Evolutionary conservation across 2,113 vertebrate species (phyloP).

Genomic region (Protobothrops mucrosquamatus): DNA sequence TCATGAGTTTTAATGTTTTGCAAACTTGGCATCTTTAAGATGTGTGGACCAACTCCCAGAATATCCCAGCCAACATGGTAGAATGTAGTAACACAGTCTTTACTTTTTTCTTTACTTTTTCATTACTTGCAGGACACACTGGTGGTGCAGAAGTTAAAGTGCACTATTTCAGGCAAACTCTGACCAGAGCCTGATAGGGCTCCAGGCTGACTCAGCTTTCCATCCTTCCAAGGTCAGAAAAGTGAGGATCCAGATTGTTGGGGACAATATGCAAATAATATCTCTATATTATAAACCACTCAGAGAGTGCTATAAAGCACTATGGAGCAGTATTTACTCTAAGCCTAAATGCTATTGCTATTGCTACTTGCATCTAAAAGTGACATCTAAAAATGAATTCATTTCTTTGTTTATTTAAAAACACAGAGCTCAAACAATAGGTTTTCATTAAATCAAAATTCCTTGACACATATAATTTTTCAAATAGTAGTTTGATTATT

Average conservation of each 20-base stretch:
- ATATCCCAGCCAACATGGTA: not conserved
- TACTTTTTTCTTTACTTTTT: not conserved
- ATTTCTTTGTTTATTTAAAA: not conserved
- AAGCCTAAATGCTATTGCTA: not conserved
- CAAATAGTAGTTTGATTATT: not conserved
- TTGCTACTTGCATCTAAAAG: not conserved
- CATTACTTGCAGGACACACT: not conserved
- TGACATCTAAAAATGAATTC: not conserved
- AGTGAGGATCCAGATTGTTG: not conserved
- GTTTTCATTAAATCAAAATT: not conserved
- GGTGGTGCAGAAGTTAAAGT: not conserved
- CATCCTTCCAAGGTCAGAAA: not conserved
- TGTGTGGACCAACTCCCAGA: not conserved
- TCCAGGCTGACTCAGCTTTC: not conserved
- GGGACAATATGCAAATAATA: not conserved
- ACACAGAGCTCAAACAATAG: not conserved
- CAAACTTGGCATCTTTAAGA: not conserved
- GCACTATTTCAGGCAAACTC: not conserved
- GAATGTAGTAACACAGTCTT: not conserved
- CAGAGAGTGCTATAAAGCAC: not conserved
- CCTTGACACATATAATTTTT: not conserved
- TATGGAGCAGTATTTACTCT: not conserved
- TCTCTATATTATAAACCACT: not conserved
- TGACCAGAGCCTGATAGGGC: not conserved
- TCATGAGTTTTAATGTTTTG: not conserved